Conservation (phyloP, 2,888 invertebrate species). For the Lepidonotus clava region DNA sequence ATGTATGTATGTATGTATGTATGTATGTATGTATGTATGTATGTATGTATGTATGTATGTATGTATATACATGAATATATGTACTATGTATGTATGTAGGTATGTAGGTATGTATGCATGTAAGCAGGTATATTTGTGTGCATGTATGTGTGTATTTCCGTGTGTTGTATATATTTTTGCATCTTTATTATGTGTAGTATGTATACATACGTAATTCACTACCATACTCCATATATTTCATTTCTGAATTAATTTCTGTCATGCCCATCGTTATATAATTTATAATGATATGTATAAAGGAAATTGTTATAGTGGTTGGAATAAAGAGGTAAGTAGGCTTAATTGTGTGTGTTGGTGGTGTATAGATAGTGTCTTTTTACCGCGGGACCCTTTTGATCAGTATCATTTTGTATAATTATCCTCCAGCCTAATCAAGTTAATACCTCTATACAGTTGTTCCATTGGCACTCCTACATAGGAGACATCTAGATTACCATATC, state of each 20-base stretch:
- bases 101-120: not conserved
- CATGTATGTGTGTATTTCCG: not conserved
- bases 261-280: not conserved
- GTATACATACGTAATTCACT: not conserved
- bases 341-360: too few relatives aligned
- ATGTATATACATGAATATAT: not conserved
- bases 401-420: too few relatives aligned
- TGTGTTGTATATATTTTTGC: not conserved
- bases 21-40: not conserved
- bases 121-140: not conserved
- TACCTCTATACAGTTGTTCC: too few relatives aligned
- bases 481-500: too few relatives aligned
- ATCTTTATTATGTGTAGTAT: not conserved
- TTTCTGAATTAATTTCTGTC: not conserved
- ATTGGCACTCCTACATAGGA: too few relatives aligned
- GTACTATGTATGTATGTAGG: not conserved
- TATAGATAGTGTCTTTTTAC: too few relatives aligned
- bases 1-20: slow-evolving; percentile 17
- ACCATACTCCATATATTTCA: not conserved
- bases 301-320: too few relatives aligned
- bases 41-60: not conserved
- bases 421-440: too few relatives aligned
- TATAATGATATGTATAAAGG: too few relatives aligned
- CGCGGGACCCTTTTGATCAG: too few relatives aligned
- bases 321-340: too few relatives aligned